These are phyloP conservation scores for Zygogramma bicolorata DNA, from an alignment of 2,888 invertebrate genomes.

Conservation along the genomic window DNA sequence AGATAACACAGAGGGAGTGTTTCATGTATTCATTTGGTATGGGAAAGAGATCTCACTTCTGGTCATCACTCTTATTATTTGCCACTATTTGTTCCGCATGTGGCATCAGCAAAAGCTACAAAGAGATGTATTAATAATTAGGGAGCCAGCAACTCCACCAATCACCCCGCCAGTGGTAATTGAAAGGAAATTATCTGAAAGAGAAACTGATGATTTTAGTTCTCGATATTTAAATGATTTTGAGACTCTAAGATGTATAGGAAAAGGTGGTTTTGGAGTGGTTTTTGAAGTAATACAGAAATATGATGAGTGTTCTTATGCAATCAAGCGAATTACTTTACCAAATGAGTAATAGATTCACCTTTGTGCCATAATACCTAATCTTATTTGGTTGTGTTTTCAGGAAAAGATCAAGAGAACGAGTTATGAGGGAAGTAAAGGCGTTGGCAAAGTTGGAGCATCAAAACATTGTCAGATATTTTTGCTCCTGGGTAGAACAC, in stretches of 20 bases:
- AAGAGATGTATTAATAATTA: slow-evolving; percentile 51
- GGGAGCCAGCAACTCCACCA: slow-evolving; percentile 46
- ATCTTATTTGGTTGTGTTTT: not conserved
- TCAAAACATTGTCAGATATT: slow-evolving; percentile 94
- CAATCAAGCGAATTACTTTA: slow-evolving; percentile 92
- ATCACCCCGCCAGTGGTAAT: slow-evolving; percentile 9
- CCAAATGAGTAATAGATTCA: slow-evolving; percentile 76
- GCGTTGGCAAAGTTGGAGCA: slow-evolving; percentile 96
- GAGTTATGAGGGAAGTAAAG: slow-evolving; percentile 94
- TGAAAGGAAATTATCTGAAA: slow-evolving; percentile 54
- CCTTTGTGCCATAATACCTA: not conserved
- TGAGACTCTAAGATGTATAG: slow-evolving; percentile 82
- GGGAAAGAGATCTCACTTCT: slow-evolving; percentile 49
- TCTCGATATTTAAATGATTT: slow-evolving; percentile 88
- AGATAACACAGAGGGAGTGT: not conserved
- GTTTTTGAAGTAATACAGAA: slow-evolving; percentile 96
- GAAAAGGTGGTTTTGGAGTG: slow-evolving; percentile 95
- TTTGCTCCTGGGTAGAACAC: slow-evolving; percentile 94
- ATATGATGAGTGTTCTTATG: slow-evolving; percentile 94
- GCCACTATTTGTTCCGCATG: slow-evolving; percentile 42
- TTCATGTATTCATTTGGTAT: slow-evolving; percentile 34
- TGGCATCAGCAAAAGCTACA: slow-evolving; percentile 38
- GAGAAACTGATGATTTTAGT: slow-evolving; percentile 61
- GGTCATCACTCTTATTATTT: slow-evolving; percentile 39
- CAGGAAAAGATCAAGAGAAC: slow-evolving; percentile 79